phyloP scores from a whole-genome alignment of 1,140 invertebrate species.

The Apis laboriosa region DNA sequence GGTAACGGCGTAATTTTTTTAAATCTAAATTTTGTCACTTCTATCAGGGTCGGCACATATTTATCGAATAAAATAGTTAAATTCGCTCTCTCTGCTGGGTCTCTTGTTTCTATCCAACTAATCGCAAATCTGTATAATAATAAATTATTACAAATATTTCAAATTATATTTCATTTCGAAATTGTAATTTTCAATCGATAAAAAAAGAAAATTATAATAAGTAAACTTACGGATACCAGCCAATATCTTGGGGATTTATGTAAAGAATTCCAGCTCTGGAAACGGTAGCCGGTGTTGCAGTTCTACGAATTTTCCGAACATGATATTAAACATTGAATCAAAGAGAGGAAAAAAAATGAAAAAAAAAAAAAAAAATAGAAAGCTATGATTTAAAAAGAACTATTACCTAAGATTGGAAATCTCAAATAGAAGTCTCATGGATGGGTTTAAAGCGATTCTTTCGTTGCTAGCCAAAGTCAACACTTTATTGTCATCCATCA shows the following conservation, averaged over 20 bases:
- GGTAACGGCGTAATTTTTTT: constrained; percentile 96
- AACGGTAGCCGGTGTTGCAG: constrained; percentile 97
- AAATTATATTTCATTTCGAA: constrained; percentile 5
- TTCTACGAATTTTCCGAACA: constrained; percentile 78
- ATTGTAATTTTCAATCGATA: too few species aligned
- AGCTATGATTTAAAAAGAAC: background rate
- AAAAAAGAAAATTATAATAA: background rate
- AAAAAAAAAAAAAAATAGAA: too few species aligned
- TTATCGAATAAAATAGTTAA: constrained; percentile 96
- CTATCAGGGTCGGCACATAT: constrained; percentile 93
- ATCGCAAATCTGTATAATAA: constrained; percentile 85
- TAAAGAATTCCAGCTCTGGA: constrained; percentile 95
- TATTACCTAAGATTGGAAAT: constrained; percentile 89
- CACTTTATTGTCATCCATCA: constrained; percentile 93
- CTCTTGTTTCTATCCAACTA: constrained; percentile 95
- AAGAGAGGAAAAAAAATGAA: too few species aligned
- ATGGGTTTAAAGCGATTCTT: constrained; percentile 93
- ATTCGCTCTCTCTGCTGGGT: constrained; percentile 88
- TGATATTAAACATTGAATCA: too few species aligned
- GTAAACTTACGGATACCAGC: constrained; percentile 94
- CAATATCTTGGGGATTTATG: constrained; percentile 96
- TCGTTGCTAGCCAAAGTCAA: constrained; percentile 96
- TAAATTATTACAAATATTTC: background rate
- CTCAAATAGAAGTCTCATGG: constrained; percentile 96
- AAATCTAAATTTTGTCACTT: constrained; percentile 89